Base-by-base conservation (phyloP, 1,140 invertebrate species). In the Matsumurasca onukii region DNA sequence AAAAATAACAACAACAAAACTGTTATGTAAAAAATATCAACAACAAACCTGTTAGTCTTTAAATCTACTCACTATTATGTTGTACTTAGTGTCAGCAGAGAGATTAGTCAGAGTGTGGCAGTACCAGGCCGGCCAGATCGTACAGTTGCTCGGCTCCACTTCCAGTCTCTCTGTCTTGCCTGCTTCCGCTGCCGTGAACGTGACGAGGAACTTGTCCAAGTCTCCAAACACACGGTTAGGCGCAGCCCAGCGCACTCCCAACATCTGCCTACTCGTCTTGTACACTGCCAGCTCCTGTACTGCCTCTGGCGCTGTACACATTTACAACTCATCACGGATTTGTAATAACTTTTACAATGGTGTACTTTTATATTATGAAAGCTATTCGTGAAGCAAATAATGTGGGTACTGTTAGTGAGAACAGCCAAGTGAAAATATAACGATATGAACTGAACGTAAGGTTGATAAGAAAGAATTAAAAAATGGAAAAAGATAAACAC, bases 251-350 rank as follows among this genome's bases (percentile, higher is more conserved):
- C 66, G 51, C 1, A 70, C 0, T 1, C 69, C 69, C 66, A 70
- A 34, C 69, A 70, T 39, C 1, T 63, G 39, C 5, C 69, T 22
- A 30, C 66, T 27, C 31, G 39, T 62, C 66, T 70, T 70, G 48
- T 70, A 70, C 45, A 68, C 69, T 1, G 22, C 12, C 29, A 70
- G 30, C 5, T 68, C 9, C 51, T 68, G 51, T 5, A 70, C 69
- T 31, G 17, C 25, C n/a, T 49, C 69, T 17, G 69, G 57, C 20
- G 49, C 69, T 70, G 51, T 27, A 48, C 61, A 63, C 17, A 20
- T 25, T 20, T 9, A 20, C 17, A 55, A 55, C 51, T 13, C 34
- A 39, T 39, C 34, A 39, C 39, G n/a, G 39, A 13, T 45, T 13
- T 13, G n/a, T 45, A 13, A 45, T 45, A 45, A 45, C 39, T 12